Conservation (phyloP, 2,797 vertebrate genomes). For the Gadopsis bispinosus region DNA sequence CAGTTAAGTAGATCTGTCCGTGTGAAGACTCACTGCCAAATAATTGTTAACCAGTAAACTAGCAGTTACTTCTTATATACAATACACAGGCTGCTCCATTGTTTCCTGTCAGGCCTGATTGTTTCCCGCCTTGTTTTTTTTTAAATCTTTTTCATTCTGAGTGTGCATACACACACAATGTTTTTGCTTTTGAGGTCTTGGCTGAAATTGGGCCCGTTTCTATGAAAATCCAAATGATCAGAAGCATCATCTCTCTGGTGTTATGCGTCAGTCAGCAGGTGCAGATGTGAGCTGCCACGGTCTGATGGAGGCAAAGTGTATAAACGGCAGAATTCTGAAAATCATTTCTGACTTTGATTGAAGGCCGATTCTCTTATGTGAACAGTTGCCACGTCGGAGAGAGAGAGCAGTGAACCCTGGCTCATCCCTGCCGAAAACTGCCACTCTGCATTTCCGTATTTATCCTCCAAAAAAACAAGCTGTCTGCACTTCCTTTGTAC, state of each 20-base stretch:
- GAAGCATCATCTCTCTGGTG: constrained; percentile 55
- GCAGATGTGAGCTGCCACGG: constrained; percentile 62
- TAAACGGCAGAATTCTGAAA: constrained; percentile 69
- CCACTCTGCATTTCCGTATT: constrained; percentile 69
- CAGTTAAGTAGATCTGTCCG: background rate
- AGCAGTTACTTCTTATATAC: background rate
- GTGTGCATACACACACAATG: background rate
- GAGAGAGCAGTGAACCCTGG: constrained; percentile 53
- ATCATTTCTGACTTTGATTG: constrained; percentile 76
- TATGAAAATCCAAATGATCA: constrained; percentile 50
- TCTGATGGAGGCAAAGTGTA: constrained; percentile 65
- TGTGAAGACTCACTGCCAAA: background rate
- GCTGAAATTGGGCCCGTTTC: constrained; percentile 22
- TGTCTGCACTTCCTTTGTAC: constrained; percentile 62
- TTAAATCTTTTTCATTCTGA: no score
- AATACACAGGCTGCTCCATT: background rate
- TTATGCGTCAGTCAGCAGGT: constrained; percentile 61
- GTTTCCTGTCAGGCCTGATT: constrained; percentile 29
- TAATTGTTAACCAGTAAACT: background rate
- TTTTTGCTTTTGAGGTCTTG: constrained; percentile 17
- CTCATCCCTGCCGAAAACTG: constrained; percentile 61
- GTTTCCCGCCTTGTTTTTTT: no score
- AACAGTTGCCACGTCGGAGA: constrained; percentile 48
- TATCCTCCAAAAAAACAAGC: constrained; percentile 64
- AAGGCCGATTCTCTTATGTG: constrained; percentile 69